Evolutionary conservation across 2,888 invertebrate genomes (phyloP).

Genomic region (Morpho helenor): DNA sequence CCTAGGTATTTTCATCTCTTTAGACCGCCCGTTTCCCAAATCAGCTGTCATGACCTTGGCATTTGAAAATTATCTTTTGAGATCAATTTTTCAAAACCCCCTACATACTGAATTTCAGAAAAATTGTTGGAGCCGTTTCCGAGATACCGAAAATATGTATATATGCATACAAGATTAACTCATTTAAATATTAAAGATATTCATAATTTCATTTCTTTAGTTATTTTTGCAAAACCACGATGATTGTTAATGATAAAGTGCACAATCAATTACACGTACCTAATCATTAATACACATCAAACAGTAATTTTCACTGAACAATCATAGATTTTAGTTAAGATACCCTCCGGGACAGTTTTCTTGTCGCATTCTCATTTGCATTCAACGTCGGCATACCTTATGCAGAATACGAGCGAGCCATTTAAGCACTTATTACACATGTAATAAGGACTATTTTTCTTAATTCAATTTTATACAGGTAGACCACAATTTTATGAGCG

Average conservation of each 20-base stretch:
- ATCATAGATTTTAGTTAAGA: constrained; percentile 19
- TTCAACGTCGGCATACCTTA: constrained; percentile 10
- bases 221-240: too few species aligned
- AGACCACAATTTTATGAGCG: not conserved
- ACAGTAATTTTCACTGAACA: constrained; percentile 20
- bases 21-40: too few species aligned
- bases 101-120: too few species aligned
- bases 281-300: constrained; percentile 19
- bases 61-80: too few species aligned
- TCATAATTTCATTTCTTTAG: too few species aligned
- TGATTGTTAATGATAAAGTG: constrained; percentile 1
- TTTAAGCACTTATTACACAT: not conserved
- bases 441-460: not conserved
- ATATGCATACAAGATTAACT: too few species aligned
- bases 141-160: too few species aligned
- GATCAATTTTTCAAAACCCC: too few species aligned
- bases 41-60: too few species aligned
- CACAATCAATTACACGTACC: constrained; percentile 5
- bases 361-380: constrained; percentile 25
- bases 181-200: too few species aligned
- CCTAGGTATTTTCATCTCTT: too few species aligned
- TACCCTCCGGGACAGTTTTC: constrained; percentile 21
- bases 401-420: not conserved
- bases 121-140: too few species aligned
- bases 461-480: not conserved